A percentile compares a stretch with the other conserved stretches of the same genome.
Evolutionary conservation across 1,140 invertebrate genomes (phyloP).

Genomic region (Myzus persicae): DNA sequence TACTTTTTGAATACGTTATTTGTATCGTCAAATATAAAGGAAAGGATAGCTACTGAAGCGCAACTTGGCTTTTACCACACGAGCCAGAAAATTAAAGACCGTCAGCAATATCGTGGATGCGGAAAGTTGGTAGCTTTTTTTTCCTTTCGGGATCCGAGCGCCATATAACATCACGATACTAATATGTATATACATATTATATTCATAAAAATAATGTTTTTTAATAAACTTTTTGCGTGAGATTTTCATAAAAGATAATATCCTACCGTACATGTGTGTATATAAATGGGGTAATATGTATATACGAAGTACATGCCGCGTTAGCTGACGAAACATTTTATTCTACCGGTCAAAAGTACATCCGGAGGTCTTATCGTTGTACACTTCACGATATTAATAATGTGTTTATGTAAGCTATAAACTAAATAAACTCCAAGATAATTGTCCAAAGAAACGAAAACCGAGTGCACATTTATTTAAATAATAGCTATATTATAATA

Average conservation of each 20-base stretch:
- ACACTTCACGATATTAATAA: not conserved
- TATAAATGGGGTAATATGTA: not conserved
- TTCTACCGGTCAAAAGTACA: not conserved
- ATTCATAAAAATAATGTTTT: conserved; percentile 28
- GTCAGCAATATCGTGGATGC: not conserved
- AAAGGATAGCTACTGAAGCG: conserved; percentile 2
- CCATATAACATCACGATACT: not conserved
- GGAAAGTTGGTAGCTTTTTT: not conserved
- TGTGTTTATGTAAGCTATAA: not conserved
- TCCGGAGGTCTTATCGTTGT: not conserved
- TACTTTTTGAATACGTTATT: conserved; percentile 28
- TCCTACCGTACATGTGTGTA: not conserved
- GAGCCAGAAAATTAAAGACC: not conserved
- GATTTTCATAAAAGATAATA: conserved; percentile 21
- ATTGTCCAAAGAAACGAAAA: not conserved
- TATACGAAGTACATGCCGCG: not conserved
- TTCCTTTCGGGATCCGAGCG: not conserved
- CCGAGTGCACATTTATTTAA: not conserved
- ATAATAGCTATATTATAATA: not conserved
- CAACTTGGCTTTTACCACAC: not conserved
- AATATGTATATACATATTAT: not conserved
- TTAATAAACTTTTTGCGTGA: conserved; percentile 23
- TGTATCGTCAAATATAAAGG: not conserved
- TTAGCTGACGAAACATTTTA: not conserved
- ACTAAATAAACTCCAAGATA: not conserved